These are phyloP conservation scores for Hyposoter didymator DNA, from an alignment of 2,888 invertebrate genomes.

Conservation along the genomic window DNA sequence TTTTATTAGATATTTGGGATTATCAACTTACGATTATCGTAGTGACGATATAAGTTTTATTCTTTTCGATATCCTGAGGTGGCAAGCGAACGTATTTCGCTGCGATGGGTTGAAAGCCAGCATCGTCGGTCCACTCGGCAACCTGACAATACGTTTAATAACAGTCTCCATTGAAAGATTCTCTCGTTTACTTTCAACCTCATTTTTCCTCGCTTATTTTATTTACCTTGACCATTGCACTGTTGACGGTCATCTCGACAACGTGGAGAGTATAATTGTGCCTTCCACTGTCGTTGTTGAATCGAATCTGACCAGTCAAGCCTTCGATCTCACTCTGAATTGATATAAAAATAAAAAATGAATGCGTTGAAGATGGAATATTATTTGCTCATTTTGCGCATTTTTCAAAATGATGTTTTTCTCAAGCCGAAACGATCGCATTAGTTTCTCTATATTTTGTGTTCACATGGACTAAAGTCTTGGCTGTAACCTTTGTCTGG, in stretches of 20 bases:
- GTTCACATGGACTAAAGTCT: neutral
- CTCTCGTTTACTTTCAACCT: constrained; percentile 10
- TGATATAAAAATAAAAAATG: constrained; percentile 63
- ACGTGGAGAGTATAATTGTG: constrained; percentile 95
- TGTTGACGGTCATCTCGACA: constrained; percentile 97
- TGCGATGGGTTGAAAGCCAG: constrained; percentile 90
- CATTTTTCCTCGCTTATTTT: constrained; percentile 8
- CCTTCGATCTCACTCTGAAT: constrained; percentile 95
- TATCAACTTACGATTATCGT: constrained; percentile 88
- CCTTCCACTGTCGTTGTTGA: constrained; percentile 95
- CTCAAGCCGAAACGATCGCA: neutral
- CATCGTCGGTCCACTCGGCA: constrained; percentile 94
- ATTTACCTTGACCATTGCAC: constrained; percentile 94
- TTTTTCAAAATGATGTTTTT: neutral
- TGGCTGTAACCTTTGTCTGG: constrained; percentile 15
- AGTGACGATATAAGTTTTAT: constrained; percentile 94
- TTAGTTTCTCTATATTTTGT: neutral
- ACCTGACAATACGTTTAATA: constrained; percentile 85
- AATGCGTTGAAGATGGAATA: neutral
- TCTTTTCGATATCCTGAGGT: constrained; percentile 91
- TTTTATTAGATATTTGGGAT: constrained; percentile 24
- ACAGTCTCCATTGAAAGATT: constrained; percentile 1
- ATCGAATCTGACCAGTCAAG: constrained; percentile 95
- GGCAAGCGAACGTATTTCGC: constrained; percentile 91
- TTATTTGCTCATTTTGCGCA: neutral